A percentile compares a stretch with the other conserved stretches of the same genome.
These are phyloP conservation scores for Mus caroli DNA, from an alignment of 2,797 vertebrate genomes.

Conservation along the genomic window DNA sequence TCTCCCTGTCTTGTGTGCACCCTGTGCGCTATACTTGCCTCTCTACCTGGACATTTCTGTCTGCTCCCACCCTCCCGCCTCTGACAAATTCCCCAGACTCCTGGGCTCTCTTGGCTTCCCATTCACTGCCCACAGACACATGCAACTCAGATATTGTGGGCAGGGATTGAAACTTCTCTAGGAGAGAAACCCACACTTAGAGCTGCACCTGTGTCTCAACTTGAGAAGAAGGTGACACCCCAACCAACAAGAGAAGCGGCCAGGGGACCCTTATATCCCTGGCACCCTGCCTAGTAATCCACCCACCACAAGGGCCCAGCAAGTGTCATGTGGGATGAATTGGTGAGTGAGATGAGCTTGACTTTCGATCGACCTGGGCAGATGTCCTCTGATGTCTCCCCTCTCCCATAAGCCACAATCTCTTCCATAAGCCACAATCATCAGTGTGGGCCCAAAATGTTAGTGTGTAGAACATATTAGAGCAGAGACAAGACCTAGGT, in stretches of 20 bases:
- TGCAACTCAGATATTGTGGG: background rate
- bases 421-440: background rate
- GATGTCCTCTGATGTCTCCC: background rate
- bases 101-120: background rate
- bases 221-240: background rate
- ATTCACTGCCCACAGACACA: background rate
- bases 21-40: too few species aligned
- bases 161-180: background rate
- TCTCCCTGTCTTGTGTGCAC: background rate
- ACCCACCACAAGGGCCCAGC: background rate
- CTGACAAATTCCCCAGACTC: background rate
- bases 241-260: background rate
- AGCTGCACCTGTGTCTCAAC: background rate
- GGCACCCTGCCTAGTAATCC: background rate
- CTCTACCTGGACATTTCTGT: too few species aligned
- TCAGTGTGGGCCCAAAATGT: background rate
- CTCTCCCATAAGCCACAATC: background rate
- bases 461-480: background rate
- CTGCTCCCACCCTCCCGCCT: background rate
- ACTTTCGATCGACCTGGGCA: background rate
- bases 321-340: background rate
- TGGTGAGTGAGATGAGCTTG: background rate
- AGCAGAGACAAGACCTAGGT: background rate
- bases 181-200: background rate
- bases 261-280: fast-evolving